Percentiles rank a stretch among this genome's conserved stretches.
Evolutionary conservation across 2,113 vertebrate species (phyloP).

Genomic region (Chionis minor): DNA sequence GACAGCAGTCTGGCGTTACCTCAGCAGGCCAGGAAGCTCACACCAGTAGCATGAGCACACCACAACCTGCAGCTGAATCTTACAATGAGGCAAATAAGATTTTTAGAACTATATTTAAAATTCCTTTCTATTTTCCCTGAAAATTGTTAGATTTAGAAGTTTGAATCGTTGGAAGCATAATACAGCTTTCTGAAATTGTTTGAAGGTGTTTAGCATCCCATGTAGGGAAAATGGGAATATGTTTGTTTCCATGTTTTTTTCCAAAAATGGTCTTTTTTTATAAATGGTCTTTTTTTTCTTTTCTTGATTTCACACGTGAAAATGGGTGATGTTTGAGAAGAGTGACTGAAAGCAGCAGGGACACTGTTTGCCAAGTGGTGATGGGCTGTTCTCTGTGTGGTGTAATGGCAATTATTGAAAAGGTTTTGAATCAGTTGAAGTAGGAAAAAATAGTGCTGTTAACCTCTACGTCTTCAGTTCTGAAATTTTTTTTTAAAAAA

Average conservation of each 20-base stretch:
- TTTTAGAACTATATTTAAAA: background rate
- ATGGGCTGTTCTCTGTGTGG: background rate
- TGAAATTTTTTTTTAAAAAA: no score
- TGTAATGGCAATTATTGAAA: background rate
- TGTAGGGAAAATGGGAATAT: background rate
- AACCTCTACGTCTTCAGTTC: background rate
- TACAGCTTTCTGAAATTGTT: background rate
- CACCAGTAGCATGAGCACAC: fast-evolving
- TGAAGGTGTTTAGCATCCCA: background rate
- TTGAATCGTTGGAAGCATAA: background rate
- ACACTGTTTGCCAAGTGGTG: background rate
- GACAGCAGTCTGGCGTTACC: background rate
- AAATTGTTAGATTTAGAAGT: background rate
- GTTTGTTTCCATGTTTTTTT: background rate
- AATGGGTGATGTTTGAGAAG: background rate
- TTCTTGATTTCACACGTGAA: background rate
- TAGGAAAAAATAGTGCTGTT: background rate
- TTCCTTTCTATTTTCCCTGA: background rate
- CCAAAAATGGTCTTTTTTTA: background rate
- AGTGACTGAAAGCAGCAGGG: background rate
- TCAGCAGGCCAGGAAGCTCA: background rate
- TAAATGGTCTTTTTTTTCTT: background rate
- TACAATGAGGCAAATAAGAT: background rate
- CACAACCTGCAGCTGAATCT: background rate
- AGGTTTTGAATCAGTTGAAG: background rate